Percentiles rank a stretch among this genome's conserved stretches.
phyloP scores from a whole-genome alignment of 1,140 invertebrate genomes.

The Sinonovacula constricta region DNA sequence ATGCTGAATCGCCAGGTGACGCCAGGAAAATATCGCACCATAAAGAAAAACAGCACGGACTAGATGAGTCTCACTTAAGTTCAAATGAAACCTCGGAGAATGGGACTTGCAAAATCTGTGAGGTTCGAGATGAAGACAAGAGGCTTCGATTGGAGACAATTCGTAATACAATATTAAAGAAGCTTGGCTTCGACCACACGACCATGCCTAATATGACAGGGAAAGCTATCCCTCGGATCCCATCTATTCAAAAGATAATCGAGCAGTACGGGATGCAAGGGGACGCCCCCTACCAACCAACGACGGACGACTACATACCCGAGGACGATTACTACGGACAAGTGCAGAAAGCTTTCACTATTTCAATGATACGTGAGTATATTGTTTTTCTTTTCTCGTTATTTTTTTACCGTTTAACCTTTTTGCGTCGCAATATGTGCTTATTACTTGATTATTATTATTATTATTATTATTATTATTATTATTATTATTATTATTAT shows the following conservation, averaged over 20 bases:
- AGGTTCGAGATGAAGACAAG: constrained; percentile 11
- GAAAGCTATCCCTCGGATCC: constrained; percentile 42
- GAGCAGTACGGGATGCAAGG: constrained; percentile 41
- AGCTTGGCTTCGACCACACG: constrained; percentile 26
- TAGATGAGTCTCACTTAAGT: too few relatives aligned
- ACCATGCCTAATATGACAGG: constrained; percentile 51
- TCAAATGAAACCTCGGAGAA: constrained; percentile 2
- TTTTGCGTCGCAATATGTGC: background rate
- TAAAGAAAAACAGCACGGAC: background rate
- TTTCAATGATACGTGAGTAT: constrained; percentile 33
- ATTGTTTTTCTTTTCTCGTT: background rate
- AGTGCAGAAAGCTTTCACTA: constrained; percentile 33
- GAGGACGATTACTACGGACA: constrained; percentile 53
- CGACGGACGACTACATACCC: constrained; percentile 18
- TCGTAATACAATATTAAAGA: constrained; percentile 32
- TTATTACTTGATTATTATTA: background rate
- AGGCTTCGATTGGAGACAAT: constrained; percentile 22
- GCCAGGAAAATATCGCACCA: background rate
- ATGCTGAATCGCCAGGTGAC: background rate
- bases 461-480: background rate
- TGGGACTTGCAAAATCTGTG: constrained; percentile 15
- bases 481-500: background rate
- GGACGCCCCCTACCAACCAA: constrained; percentile 2
- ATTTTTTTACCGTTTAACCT: background rate
- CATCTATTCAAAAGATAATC: constrained; percentile 29